phyloP scores from a whole-genome alignment of 2,113 vertebrate genomes.

The Marmota flaviventris region DNA sequence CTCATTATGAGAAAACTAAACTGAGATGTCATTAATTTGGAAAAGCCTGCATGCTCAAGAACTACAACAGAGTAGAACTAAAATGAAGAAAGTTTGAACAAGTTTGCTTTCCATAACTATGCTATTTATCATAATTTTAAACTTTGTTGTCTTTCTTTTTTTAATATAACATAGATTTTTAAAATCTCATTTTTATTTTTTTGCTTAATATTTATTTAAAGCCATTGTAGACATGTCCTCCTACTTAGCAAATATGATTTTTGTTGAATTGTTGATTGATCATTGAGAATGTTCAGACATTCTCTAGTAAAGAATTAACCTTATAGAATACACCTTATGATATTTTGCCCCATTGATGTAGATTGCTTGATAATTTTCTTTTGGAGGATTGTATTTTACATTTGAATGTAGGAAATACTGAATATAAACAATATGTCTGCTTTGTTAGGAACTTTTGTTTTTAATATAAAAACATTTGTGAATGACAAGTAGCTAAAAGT shows the following conservation, averaged over 20 bases:
- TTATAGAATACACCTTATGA: not conserved
- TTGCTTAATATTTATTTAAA: slow-evolving; percentile 64
- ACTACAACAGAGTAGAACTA: slow-evolving; percentile 13
- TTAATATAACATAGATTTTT: not conserved
- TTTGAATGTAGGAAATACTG: slow-evolving; percentile 43
- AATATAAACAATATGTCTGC: not conserved
- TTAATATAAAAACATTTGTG: slow-evolving; percentile 9
- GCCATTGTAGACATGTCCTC: not conserved
- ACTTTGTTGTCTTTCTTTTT: slow-evolving; percentile 54
- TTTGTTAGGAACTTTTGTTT: not conserved
- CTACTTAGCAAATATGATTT: slow-evolving; percentile 43
- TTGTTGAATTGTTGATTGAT: not conserved
- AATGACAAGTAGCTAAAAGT: slow-evolving; percentile 22
- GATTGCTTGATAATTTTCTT: slow-evolving; percentile 39
- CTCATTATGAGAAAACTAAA: slow-evolving; percentile 42
- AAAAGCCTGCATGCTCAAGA: slow-evolving; percentile 19
- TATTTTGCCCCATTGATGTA: not conserved
- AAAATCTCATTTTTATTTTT: slow-evolving; percentile 49
- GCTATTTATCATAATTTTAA: slow-evolving; percentile 35
- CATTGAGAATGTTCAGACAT: slow-evolving; percentile 25
- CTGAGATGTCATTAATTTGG: slow-evolving; percentile 36
- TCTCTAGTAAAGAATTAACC: not conserved
- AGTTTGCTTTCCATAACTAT: not conserved
- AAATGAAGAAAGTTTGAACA: slow-evolving; percentile 4
- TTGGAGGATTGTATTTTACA: not conserved